Evolutionary conservation across 2,888 invertebrate genomes (phyloP).

Genomic region (Rhagonycha lutea): DNA sequence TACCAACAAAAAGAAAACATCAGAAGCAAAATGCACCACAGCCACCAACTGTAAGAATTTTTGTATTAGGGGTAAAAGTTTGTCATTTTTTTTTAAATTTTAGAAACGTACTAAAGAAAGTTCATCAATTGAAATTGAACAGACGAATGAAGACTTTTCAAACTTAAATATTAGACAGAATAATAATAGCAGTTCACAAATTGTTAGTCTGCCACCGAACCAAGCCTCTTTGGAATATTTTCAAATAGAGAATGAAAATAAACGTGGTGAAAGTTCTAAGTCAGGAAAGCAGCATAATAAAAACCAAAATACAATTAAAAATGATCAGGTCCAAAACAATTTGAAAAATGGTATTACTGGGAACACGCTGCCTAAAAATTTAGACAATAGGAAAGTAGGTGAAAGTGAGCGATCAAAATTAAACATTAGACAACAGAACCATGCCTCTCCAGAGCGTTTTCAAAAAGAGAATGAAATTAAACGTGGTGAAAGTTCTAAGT

Average conservation of each 20-base stretch:
- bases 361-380: background rate
- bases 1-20: background rate
- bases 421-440: background rate
- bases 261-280: background rate
- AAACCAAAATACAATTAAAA: background rate
- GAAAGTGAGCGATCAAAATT: too few species aligned
- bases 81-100: background rate
- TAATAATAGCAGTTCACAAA: background rate
- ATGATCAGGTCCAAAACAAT: background rate
- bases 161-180: background rate
- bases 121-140: background rate
- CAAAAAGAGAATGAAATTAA: background rate
- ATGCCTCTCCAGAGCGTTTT: background rate
- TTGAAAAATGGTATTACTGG: background rate
- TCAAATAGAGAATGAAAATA: background rate
- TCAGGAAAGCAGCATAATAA: background rate
- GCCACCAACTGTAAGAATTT: background rate
- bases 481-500: background rate
- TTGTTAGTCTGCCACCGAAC: background rate
- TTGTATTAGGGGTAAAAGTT: background rate
- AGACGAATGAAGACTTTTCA: background rate
- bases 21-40: background rate
- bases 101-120: background rate
- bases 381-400: background rate
- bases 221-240: background rate